phyloP scores from a whole-genome alignment of 2,888 invertebrate species.

The Agrochola circellaris region DNA sequence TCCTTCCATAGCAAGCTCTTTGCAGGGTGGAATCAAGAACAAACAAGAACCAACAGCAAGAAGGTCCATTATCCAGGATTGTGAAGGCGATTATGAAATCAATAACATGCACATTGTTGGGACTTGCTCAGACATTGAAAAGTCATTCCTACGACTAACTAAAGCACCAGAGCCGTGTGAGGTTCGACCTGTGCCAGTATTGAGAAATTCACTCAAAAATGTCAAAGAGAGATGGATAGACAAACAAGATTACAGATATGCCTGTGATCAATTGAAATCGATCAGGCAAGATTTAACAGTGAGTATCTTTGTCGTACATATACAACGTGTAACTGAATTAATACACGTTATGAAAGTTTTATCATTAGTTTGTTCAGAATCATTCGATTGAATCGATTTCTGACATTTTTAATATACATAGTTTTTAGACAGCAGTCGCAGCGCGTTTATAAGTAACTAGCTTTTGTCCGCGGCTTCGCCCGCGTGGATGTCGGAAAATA shows the following conservation, averaged over 20 bases:
- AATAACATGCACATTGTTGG: conserved; percentile 97
- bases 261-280: conserved; percentile 99
- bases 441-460: too few relatives aligned
- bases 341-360: too few relatives aligned
- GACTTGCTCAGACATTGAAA: conserved; percentile 98
- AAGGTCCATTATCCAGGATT: conserved; percentile 90
- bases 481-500: too few relatives aligned
- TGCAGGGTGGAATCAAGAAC: conserved; percentile 79
- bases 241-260: conserved; percentile 98
- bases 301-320: conserved; percentile 74
- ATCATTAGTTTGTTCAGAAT: too few relatives aligned
- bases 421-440: too few relatives aligned
- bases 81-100: conserved; percentile 94
- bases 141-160: conserved; percentile 98
- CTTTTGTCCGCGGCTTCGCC: too few relatives aligned
- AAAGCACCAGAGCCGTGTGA: conserved; percentile 98
- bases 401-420: too few relatives aligned
- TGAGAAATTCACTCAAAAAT: conserved; percentile 95
- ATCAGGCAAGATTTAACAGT: conserved; percentile 99
- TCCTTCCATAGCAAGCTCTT: conserved; percentile 88
- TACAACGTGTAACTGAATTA: too few relatives aligned
- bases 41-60: conserved; percentile 77
- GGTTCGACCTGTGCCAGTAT: conserved; percentile 97
- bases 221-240: conserved; percentile 97
- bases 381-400: too few relatives aligned